A percentile compares a stretch with the other conserved stretches of the same genome.
These are phyloP conservation scores for Lathronympha strigana DNA, from an alignment of 2,888 invertebrate species.

Conservation along the genomic window DNA sequence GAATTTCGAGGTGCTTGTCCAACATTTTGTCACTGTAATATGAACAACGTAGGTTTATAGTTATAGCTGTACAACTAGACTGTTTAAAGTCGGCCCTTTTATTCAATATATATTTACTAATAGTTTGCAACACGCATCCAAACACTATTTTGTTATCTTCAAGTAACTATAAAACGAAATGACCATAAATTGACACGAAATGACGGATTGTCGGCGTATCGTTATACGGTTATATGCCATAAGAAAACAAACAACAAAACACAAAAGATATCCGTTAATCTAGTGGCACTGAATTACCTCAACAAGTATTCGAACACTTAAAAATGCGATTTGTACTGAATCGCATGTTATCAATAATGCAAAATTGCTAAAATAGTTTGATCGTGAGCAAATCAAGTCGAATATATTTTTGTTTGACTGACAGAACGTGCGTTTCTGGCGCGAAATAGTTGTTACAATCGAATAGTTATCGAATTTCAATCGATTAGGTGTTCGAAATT, in stretches of 20 bases:
- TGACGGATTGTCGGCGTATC: conserved; percentile 19
- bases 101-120: not conserved
- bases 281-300: conserved; percentile 14
- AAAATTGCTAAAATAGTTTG: conserved; percentile 27
- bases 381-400: conserved; percentile 6
- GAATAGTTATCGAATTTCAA: conserved; percentile 3
- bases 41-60: conserved; percentile 24
- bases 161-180: conserved; percentile 7
- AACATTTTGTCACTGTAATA: conserved; percentile 58
- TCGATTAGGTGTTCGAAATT: not conserved
- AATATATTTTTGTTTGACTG: conserved; percentile 42
- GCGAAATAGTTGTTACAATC: conserved; percentile 55
- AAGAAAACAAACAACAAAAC: conserved; percentile 38
- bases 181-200: conserved; percentile 22
- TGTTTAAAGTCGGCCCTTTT: not conserved
- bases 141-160: not conserved
- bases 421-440: conserved; percentile 65
- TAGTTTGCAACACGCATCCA: not conserved
- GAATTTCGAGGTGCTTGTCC: conserved; percentile 54
- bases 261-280: conserved; percentile 21
- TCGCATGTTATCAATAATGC: conserved; percentile 20
- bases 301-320: not conserved
- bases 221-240: conserved; percentile 23
- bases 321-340: conserved; percentile 7
- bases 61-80: not conserved